Conservation (phyloP, 2,113 vertebrate genomes). For the Myrmecobius fasciatus region DNA sequence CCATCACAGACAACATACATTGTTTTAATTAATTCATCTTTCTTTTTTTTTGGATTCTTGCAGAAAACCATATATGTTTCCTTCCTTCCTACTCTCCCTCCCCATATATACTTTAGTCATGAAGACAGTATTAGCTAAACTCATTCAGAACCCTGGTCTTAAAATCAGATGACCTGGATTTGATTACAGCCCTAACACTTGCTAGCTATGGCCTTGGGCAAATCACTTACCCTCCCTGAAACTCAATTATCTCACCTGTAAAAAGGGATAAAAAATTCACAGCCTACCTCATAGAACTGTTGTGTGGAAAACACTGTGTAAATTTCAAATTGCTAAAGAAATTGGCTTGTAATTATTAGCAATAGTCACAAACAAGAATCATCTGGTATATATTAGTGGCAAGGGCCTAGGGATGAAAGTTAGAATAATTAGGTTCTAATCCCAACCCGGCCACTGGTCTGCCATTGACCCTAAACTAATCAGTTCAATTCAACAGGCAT, state of each 20-base stretch:
- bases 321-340: neutral
- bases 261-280: neutral
- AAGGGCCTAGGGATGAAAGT: neutral
- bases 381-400: neutral
- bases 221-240: neutral
- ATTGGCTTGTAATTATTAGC: neutral
- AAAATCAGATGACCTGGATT: neutral
- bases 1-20: neutral
- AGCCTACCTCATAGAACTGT: rapidly evolving
- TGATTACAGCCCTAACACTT: neutral
- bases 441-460: neutral
- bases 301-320: neutral
- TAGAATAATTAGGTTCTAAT: neutral
- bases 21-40: neutral
- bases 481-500: neutral
- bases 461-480: neutral
- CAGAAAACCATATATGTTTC: neutral
- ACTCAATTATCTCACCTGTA: neutral
- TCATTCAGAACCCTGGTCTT: neutral
- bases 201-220: neutral
- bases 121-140: neutral
- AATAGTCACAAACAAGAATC: neutral
- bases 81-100: neutral
- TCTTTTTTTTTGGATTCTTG: neutral
- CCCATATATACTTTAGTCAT: neutral